These are phyloP conservation scores for Propsilocerus akamusi DNA, from an alignment of 1,140 invertebrate species.

Conservation along the genomic window DNA sequence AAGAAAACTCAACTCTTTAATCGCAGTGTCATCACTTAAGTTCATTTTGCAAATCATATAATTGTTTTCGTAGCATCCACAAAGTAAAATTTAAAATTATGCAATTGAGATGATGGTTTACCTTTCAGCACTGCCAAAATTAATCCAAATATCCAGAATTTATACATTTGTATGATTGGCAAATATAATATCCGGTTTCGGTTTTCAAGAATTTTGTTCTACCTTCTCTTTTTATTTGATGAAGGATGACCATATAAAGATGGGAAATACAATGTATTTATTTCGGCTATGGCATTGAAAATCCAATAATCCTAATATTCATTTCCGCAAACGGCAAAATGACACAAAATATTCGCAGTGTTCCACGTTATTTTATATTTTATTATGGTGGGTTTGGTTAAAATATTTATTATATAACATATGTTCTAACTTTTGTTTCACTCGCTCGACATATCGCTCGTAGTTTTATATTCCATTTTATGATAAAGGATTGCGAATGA, in stretches of 20 bases:
- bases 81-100: background rate
- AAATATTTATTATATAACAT: too few relatives aligned
- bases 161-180: background rate
- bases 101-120: background rate
- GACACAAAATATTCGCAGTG: background rate
- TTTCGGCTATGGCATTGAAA: too few relatives aligned
- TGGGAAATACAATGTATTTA: background rate
- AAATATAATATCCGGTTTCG: background rate
- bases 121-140: background rate
- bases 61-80: background rate
- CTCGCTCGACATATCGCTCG: too few relatives aligned
- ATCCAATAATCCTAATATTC: background rate
- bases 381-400: too few relatives aligned
- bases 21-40: background rate
- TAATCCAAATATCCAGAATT: constrained; percentile 1
- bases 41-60: background rate
- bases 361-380: too few relatives aligned
- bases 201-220: background rate
- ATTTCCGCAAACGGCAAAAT: background rate
- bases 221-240: background rate
- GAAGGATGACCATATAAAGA: too few relatives aligned
- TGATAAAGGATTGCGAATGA: too few relatives aligned
- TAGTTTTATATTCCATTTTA: too few relatives aligned
- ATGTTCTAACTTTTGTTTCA: too few relatives aligned
- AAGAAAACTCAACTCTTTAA: background rate